These are phyloP conservation scores for Phainopepla nitens DNA, from an alignment of 2,113 vertebrate genomes.

Conservation along the genomic window DNA sequence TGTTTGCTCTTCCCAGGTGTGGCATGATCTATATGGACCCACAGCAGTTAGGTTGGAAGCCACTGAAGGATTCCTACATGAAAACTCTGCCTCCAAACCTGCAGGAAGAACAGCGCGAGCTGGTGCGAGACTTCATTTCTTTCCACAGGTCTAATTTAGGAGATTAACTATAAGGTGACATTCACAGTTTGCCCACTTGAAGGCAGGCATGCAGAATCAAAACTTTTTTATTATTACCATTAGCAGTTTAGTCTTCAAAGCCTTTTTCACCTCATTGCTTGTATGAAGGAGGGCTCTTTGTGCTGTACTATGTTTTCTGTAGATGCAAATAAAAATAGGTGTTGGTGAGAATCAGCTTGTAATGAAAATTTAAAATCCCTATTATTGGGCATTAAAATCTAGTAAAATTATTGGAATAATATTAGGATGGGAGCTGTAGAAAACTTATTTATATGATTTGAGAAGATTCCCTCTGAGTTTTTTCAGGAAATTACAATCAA, in stretches of 20 bases:
- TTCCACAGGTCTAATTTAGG: not conserved
- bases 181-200: not conserved
- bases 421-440: not conserved
- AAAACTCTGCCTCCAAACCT: conserved; percentile 79
- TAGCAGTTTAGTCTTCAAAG: not conserved
- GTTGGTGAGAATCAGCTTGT: not conserved
- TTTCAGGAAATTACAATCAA: not conserved
- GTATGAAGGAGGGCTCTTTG: not conserved
- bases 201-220: not conserved
- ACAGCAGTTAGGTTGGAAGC: conserved; percentile 87
- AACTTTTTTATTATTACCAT: not conserved
- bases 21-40: conserved; percentile 98
- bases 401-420: not conserved
- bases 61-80: conserved; percentile 90
- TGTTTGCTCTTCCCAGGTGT: conserved; percentile 74
- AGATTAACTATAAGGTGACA: not conserved
- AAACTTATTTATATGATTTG: not conserved
- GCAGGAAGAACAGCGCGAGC: conserved; percentile 71
- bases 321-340: not conserved
- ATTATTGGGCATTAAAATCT: not conserved
- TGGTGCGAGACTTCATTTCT: conserved; percentile 71
- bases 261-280: not conserved
- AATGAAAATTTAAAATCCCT: not conserved
- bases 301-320: not conserved
- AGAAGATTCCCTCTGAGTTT: not conserved